phyloP scores from a whole-genome alignment of 2,797 vertebrate genomes.

The Coreius guichenoti region DNA sequence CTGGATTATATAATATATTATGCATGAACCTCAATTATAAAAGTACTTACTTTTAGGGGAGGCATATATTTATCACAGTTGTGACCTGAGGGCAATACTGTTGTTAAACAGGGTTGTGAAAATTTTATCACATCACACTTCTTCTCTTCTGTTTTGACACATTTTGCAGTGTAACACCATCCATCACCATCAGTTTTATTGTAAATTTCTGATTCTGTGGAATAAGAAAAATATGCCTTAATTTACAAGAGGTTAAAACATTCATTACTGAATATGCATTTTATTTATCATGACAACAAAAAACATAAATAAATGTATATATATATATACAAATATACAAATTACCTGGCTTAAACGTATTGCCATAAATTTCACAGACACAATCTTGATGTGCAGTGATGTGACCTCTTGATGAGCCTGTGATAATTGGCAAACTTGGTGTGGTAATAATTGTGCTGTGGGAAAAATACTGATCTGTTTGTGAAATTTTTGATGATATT shows the following conservation, averaged over 20 bases:
- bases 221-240: not conserved
- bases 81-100: not conserved
- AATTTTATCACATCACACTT: slow-evolving; percentile 50
- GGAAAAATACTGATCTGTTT: not conserved
- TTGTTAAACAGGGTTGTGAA: slow-evolving; percentile 18
- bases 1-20: too few relatives aligned
- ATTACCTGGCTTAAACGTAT: slow-evolving; percentile 19
- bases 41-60: slow-evolving; percentile 64
- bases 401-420: slow-evolving; percentile 1
- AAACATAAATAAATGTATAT: not conserved
- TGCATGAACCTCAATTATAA: not conserved
- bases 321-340: too few relatives aligned
- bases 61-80: slow-evolving; percentile 52
- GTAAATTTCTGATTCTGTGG: slow-evolving; percentile 76
- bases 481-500: slow-evolving; percentile 10
- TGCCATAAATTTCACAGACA: slow-evolving; percentile 29
- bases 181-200: slow-evolving; percentile 72
- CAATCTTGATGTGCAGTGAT: not conserved
- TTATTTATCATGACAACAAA: not conserved
- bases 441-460: not conserved
- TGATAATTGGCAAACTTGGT: slow-evolving; percentile 5
- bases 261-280: not conserved
- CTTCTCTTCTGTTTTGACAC: slow-evolving; percentile 58
- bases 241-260: not conserved
- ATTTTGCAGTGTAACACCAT: slow-evolving; percentile 72